Percentiles rank a stretch among this genome's conserved stretches.
These are phyloP conservation scores for Ridgeia piscesae DNA, from an alignment of 1,140 invertebrate genomes.

Conservation along the genomic window DNA sequence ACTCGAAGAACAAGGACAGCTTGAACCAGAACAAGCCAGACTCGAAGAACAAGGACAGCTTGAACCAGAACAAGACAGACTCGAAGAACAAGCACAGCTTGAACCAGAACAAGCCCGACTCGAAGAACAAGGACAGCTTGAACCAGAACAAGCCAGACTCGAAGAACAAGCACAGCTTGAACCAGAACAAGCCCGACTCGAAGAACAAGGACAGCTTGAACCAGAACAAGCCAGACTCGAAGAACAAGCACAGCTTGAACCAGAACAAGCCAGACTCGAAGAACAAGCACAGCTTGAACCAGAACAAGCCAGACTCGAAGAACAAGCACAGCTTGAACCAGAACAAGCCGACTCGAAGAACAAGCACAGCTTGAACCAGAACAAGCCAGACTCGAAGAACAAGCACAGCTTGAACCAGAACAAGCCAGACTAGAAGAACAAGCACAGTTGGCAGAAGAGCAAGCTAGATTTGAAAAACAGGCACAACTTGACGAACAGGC, in stretches of 20 bases:
- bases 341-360: neutral
- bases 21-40: neutral
- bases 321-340: neutral
- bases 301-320: neutral
- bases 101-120: neutral
- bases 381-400: neutral
- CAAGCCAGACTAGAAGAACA: neutral
- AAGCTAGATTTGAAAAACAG: neutral
- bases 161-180: neutral
- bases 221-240: neutral
- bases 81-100: neutral
- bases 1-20: neutral
- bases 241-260: neutral
- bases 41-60: neutral
- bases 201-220: neutral
- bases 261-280: neutral
- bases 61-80: neutral
- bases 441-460: neutral
- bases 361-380: neutral
- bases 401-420: neutral
- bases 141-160: neutral
- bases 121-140: neutral
- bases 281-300: neutral
- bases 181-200: neutral
- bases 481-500: neutral